Evolutionary conservation across 37 sponge, comb jelly and placozoan genomes (phyloP), one percentile per base, ranked within the genome.

Genomic region (Hexactinellida sp.): DNA sequence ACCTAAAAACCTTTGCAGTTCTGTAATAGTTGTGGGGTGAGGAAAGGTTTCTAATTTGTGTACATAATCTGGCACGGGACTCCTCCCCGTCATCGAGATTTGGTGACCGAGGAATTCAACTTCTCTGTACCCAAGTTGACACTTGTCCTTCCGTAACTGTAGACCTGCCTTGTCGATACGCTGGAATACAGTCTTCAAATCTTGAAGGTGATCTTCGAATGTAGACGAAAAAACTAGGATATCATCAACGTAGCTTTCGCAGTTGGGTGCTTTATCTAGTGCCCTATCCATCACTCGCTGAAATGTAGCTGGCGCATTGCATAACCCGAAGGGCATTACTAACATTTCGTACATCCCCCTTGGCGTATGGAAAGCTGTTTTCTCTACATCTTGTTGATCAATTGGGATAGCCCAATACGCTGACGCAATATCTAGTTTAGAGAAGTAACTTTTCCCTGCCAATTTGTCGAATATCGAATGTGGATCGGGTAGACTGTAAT

Each of bases 391-490:
- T 16, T 47, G 52, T 9, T 9, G 52, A 16, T 47, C 16, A 47
- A 47, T 16, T 47, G 52, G 52, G 16, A 47, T 47, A 47, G 52
- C 16, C 52, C 52, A 47, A 47, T 47, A 47, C 16, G 52, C 52
- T 47, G 52, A 47, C 13, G 52, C 52, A 47, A 47, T 47, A 16
- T 47, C 52, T 47, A 63, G 34, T 63, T 32, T 63, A 63, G 76
- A 63, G 76, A 63, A 63, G 13, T 63, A 63, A 21, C 13, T 7
- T 32, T 10, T n/a, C 5, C 76, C 76, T 5, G 76, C 76, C 32
- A 63, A 63, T 63, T n/a, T 63, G 30, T 63, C 76, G 30, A 63
- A 63, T 63, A 63, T 63, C 30, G 76, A 63, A 5, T 63, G 76
- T 7, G 76, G 25, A 63, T 63, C 76, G 3, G 76, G 76, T 63